phyloP scores from a whole-genome alignment of 2,113 vertebrate species.

The Cynocephalus volans region DNA sequence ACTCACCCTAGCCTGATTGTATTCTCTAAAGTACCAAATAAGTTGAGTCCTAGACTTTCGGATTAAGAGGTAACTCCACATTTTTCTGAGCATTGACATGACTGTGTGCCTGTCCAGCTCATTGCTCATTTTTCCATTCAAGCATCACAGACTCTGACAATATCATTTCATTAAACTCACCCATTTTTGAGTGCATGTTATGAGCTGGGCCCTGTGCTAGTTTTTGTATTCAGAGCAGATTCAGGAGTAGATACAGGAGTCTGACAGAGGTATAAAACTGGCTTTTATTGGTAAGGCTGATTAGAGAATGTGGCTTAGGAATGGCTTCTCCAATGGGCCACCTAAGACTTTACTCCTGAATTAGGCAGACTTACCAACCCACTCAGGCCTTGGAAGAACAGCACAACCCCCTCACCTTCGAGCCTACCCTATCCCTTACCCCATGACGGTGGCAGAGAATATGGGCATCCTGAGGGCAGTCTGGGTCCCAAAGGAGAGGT shows the following conservation, averaged over 20 bases:
- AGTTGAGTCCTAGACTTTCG: neutral
- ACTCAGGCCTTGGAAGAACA: neutral
- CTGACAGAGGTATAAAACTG: neutral
- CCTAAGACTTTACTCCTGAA: neutral
- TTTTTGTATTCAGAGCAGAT: neutral
- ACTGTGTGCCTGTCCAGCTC: neutral
- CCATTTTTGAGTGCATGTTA: neutral
- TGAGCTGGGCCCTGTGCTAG: neutral
- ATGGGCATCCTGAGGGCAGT: neutral
- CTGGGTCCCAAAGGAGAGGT: neutral
- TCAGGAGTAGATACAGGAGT: neutral
- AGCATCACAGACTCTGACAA: neutral
- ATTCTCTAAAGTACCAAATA: neutral
- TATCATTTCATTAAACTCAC: neutral
- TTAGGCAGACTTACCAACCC: neutral
- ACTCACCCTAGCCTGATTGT: neutral
- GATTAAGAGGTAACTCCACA: neutral
- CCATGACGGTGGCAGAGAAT: neutral
- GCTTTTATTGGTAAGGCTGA: neutral
- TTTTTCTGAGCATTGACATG: neutral
- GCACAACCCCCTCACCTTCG: neutral
- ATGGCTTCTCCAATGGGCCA: neutral
- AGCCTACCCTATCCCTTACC: neutral
- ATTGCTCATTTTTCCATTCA: neutral
- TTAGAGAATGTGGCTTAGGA: neutral